Percentiles rank a stretch among this genome's conserved stretches.
Conservation (phyloP, 2,113 vertebrate genomes). For the Boleophthalmus pectinirostris region DNA sequence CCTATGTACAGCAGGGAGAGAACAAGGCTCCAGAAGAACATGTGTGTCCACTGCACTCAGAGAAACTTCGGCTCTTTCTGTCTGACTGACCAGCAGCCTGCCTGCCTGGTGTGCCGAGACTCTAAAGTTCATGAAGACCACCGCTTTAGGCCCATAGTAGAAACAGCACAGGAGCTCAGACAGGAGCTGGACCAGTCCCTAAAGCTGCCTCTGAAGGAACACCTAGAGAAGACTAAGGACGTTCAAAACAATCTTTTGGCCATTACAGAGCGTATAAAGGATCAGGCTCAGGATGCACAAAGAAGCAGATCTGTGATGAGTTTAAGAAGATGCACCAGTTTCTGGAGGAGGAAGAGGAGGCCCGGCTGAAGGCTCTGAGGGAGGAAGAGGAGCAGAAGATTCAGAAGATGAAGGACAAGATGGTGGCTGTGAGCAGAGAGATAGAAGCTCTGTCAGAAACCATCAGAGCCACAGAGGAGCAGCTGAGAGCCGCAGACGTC, state of each 20-base stretch:
- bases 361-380: background rate
- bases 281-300: background rate
- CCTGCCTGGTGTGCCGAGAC: slow-evolving; percentile 4
- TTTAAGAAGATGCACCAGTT: background rate
- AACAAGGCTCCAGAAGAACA: slow-evolving; percentile 23
- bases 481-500: too few species aligned
- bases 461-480: too few species aligned
- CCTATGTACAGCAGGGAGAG: slow-evolving; percentile 18
- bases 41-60: slow-evolving; percentile 25
- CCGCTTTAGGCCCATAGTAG: background rate
- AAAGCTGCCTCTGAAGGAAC: background rate
- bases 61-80: background rate
- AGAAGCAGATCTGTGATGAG: background rate
- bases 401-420: background rate
- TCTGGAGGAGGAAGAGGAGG: background rate
- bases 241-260: background rate
- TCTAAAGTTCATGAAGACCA: background rate
- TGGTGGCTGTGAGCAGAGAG: background rate
- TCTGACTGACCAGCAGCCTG: background rate
- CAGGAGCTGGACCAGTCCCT: slow-evolving; percentile 1
- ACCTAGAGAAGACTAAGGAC: background rate
- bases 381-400: slow-evolving; percentile 9
- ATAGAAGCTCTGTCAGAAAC: too few species aligned
- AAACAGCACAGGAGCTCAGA: background rate
- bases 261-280: background rate